These are phyloP conservation scores for Potamarius usumacintae DNA, from an alignment of 2,113 vertebrate species.

Conservation along the genomic window DNA sequence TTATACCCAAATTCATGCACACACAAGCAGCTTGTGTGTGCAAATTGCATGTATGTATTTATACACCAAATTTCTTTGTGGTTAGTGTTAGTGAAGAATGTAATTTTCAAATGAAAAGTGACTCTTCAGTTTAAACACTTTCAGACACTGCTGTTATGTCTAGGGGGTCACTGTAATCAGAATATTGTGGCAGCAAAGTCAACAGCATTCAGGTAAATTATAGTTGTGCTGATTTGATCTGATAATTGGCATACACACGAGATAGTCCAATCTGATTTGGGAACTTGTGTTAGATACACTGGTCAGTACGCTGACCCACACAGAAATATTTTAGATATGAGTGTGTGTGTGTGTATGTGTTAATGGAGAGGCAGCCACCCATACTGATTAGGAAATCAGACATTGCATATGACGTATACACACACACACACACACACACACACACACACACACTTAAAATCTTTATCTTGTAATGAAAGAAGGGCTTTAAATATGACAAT, in stretches of 20 bases:
- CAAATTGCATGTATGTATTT: not conserved
- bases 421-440: not conserved
- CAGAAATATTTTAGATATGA: not conserved
- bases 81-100: not conserved
- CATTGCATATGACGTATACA: not conserved
- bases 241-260: not conserved
- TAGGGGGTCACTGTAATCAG: not conserved
- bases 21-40: not conserved
- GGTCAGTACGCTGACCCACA: not conserved
- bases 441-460: not conserved
- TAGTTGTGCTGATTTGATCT: not conserved
- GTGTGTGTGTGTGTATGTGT: not conserved
- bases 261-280: not conserved
- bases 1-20: not conserved
- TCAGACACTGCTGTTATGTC: not conserved
- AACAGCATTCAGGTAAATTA: not conserved
- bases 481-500: not conserved
- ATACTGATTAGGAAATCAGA: constrained; percentile 11
- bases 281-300: not conserved
- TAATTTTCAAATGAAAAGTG: not conserved
- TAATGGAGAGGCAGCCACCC: not conserved
- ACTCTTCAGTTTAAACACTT: not conserved
- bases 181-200: not conserved
- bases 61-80: not conserved
- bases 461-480: not conserved